These are phyloP conservation scores for Theocolax elegans DNA, from an alignment of 1,140 invertebrate species.

Conservation along the genomic window DNA sequence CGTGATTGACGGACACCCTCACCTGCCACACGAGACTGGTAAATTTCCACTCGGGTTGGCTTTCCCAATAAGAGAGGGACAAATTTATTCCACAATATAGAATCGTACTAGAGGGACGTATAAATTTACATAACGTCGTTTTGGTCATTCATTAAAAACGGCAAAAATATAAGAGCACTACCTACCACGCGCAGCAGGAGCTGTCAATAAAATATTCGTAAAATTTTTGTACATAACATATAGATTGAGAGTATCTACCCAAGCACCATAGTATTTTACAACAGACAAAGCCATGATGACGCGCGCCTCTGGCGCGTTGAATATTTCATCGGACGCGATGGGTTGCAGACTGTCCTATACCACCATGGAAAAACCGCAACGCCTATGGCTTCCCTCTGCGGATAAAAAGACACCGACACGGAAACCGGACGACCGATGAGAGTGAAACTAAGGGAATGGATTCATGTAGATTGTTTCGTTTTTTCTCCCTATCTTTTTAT, in stretches of 20 bases:
- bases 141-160: not conserved
- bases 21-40: no score
- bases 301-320: slow-evolving; percentile 53
- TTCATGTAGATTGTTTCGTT: no score
- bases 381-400: slow-evolving; percentile 10
- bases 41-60: no score
- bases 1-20: no score
- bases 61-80: no score
- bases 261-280: slow-evolving; percentile 8
- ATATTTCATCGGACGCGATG: slow-evolving; percentile 56
- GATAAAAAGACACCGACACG: not conserved
- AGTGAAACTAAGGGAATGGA: no score
- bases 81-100: no score
- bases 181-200: not conserved
- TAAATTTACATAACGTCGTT: slow-evolving; percentile 9
- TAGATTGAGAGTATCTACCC: slow-evolving; percentile 16
- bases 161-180: not conserved
- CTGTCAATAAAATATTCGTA: slow-evolving; percentile 26
- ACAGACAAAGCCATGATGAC: slow-evolving; percentile 50
- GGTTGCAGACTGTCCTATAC: no score
- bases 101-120: no score
- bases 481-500: no score
- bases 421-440: not conserved
- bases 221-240: slow-evolving; percentile 4
- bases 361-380: slow-evolving; percentile 49